A percentile compares a stretch with the other conserved stretches of the same genome.
These are phyloP conservation scores for Rhagium mordax DNA, from an alignment of 2,888 invertebrate genomes.

Conservation along the genomic window DNA sequence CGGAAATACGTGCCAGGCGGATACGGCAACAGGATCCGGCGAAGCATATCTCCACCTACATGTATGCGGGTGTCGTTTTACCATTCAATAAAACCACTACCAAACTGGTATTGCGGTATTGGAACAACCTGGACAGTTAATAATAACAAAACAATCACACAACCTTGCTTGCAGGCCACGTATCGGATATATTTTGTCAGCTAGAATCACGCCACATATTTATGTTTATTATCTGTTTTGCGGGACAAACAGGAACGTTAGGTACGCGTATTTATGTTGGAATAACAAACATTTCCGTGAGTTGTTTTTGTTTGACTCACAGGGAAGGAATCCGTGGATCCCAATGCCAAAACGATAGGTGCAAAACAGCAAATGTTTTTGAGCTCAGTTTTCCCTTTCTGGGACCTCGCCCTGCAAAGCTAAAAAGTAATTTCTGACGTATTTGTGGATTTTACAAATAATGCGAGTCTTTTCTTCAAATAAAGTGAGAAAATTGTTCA, in stretches of 20 bases:
- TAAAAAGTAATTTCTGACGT: too few species aligned
- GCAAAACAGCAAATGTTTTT: too few species aligned
- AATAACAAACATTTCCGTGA: not conserved
- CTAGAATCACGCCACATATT: not conserved
- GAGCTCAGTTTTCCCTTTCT: too few species aligned
- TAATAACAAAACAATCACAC: not conserved
- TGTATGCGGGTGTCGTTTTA: slow-evolving; percentile 20
- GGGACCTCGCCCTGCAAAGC: too few species aligned
- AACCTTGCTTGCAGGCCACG: not conserved
- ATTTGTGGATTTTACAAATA: too few species aligned
- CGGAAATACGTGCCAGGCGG: slow-evolving; percentile 34
- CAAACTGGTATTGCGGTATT: slow-evolving; percentile 27
- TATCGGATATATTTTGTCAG: not conserved
- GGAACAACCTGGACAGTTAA: slow-evolving; percentile 6
- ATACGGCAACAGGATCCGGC: slow-evolving; percentile 49
- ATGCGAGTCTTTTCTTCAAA: too few species aligned
- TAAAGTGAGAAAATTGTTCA: too few species aligned
- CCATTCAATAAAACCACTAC: slow-evolving; percentile 16
- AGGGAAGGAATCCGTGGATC: not conserved
- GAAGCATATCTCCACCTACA: slow-evolving; percentile 54
- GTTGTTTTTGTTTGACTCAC: not conserved
- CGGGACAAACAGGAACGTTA: not conserved
- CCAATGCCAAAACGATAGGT: too few species aligned
- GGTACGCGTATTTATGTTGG: not conserved
- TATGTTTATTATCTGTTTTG: not conserved